These are phyloP conservation scores for Enoplosus armatus DNA, from an alignment of 2,797 vertebrate genomes.

Conservation along the genomic window DNA sequence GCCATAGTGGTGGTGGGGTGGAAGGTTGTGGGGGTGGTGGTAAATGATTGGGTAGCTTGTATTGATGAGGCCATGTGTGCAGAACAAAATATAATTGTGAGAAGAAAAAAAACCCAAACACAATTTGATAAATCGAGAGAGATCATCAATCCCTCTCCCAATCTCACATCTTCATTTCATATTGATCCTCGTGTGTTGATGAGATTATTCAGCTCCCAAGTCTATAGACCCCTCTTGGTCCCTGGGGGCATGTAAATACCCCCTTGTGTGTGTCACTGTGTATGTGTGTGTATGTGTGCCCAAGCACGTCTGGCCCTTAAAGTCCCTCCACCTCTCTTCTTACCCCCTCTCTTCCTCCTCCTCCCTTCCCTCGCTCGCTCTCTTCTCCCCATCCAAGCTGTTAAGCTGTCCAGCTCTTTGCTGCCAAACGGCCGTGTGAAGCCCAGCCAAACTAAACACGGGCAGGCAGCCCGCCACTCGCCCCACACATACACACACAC, in stretches of 20 bases:
- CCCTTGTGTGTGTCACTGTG: slow-evolving; percentile 39
- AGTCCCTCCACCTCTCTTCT: slow-evolving; percentile 74
- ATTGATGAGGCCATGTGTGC: slow-evolving; percentile 40
- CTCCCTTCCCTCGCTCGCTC: slow-evolving; percentile 70
- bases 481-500: slow-evolving; percentile 62
- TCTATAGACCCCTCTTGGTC: slow-evolving; percentile 53
- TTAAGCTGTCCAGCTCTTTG: slow-evolving; percentile 89
- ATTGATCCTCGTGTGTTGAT: slow-evolving; percentile 71
- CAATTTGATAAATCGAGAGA: slow-evolving; percentile 39
- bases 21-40: slow-evolving; percentile 22
- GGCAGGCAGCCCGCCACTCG: slow-evolving; percentile 91
- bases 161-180: slow-evolving; percentile 64
- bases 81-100: slow-evolving; percentile 29
- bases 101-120: slow-evolving; percentile 14
- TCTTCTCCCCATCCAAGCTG: slow-evolving; percentile 90
- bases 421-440: slow-evolving; percentile 94
- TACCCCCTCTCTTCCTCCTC: slow-evolving; percentile 63
- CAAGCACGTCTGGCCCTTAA: slow-evolving; percentile 69
- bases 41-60: slow-evolving; percentile 33
- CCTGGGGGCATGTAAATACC: slow-evolving; percentile 67
- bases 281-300: slow-evolving; percentile 38
- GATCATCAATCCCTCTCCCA: slow-evolving; percentile 28
- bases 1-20: slow-evolving; percentile 42
- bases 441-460: slow-evolving; percentile 96
- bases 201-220: slow-evolving; percentile 59